Percentiles rank a stretch among this genome's conserved stretches.
phyloP scores from a whole-genome alignment of 2,888 invertebrate species.

The Caenorhabditis afra region DNA sequence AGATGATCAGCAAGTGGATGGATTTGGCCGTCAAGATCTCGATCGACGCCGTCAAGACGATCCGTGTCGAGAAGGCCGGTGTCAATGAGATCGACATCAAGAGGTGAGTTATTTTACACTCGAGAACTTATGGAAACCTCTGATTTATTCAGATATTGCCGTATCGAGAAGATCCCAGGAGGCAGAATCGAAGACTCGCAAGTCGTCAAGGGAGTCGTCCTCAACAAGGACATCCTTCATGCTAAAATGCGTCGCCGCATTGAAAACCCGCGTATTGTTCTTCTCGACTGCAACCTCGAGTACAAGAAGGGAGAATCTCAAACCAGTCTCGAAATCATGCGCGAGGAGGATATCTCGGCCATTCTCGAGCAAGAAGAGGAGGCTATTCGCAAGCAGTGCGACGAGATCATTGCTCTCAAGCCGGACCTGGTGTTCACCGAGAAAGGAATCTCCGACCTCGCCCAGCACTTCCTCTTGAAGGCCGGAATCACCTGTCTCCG shows the following conservation, averaged over 20 bases:
- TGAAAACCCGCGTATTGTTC: conserved; percentile 93
- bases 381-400: conserved; percentile 90
- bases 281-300: conserved; percentile 95
- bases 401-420: conserved; percentile 92
- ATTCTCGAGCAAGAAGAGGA: conserved; percentile 96
- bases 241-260: conserved; percentile 95
- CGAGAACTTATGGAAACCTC: too few relatives aligned
- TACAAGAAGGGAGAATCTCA: conserved; percentile 91
- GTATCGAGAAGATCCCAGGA: conserved; percentile 88
- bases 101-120: conserved; percentile 83
- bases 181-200: conserved; percentile 94
- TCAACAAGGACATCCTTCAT: conserved; percentile 98
- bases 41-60: conserved; percentile 93
- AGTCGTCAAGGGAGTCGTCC: conserved; percentile 94
- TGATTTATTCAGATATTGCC: conserved; percentile 72
- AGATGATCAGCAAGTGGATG: conserved; percentile 96
- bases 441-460: conserved; percentile 90
- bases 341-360: conserved; percentile 94
- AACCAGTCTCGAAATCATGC: conserved; percentile 88
- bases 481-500: conserved; percentile 84
- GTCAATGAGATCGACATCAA: conserved; percentile 97
- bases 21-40: conserved; percentile 96
- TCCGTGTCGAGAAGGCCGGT: conserved; percentile 86
- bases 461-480: conserved; percentile 83
- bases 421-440: conserved; percentile 98